These are phyloP conservation scores for Pseudopleuronectes americanus DNA, from an alignment of 2,797 vertebrate genomes.

Conservation along the genomic window DNA sequence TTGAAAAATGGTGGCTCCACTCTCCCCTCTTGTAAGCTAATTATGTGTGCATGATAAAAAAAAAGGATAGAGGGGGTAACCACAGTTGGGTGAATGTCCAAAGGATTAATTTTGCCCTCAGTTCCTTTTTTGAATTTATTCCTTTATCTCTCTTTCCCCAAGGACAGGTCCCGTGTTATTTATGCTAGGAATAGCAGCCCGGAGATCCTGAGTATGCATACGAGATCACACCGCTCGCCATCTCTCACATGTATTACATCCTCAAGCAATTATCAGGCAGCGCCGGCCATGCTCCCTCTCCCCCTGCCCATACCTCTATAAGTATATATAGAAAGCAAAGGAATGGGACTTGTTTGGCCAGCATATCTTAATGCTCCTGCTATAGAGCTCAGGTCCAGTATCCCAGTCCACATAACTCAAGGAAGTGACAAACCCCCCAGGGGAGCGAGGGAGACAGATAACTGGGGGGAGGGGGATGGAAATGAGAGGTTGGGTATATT, in stretches of 20 bases:
- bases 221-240: conserved; percentile 59
- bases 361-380: conserved; percentile 69
- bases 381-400: conserved; percentile 67
- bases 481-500: conserved; percentile 60
- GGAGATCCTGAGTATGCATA: conserved; percentile 69
- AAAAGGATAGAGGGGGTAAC: conserved; percentile 63
- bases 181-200: conserved; percentile 69
- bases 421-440: conserved; percentile 71
- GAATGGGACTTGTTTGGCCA: conserved; percentile 77
- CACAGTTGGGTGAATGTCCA: conserved; percentile 76
- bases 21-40: conserved; percentile 83
- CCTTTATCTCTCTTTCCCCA: conserved; percentile 75
- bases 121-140: conserved; percentile 76
- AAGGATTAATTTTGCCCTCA: conserved; percentile 83
- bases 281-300: conserved; percentile 42
- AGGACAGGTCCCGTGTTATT: conserved; percentile 77
- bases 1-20: conserved; percentile 82
- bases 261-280: conserved; percentile 75
- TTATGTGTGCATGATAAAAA: conserved; percentile 84
- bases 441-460: conserved; percentile 51
- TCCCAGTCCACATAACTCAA: conserved; percentile 81
- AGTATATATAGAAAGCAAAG: conserved; percentile 75
- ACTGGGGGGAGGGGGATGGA: conserved; percentile 24
- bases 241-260: conserved; percentile 77
- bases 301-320: conserved; percentile 45